Conservation (phyloP, 2,113 vertebrate genomes). For the Paracanthobrama guichenoti region DNA sequence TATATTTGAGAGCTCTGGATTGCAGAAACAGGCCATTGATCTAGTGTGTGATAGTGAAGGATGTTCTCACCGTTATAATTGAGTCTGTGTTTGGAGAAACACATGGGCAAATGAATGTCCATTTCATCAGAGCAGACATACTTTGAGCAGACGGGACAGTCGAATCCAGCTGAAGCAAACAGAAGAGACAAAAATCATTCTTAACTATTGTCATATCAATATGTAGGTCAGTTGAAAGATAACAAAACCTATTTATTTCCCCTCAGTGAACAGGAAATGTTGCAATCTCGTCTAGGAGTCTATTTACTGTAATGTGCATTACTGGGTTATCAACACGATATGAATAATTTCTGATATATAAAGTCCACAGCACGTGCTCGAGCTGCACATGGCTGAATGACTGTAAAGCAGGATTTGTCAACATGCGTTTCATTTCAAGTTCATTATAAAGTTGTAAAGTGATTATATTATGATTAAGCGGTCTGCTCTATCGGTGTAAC, state of each 20-base stretch:
- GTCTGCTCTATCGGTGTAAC: background rate
- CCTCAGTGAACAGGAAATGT: background rate
- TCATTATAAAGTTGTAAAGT: background rate
- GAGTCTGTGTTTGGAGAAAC: slow-evolving; percentile 94
- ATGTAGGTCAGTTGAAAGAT: background rate
- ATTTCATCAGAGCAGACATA: slow-evolving; percentile 93
- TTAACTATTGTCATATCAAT: background rate
- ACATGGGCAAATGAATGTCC: slow-evolving; percentile 95
- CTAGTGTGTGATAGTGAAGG: background rate
- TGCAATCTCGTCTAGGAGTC: background rate
- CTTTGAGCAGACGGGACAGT: slow-evolving; percentile 96
- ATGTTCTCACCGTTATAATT: slow-evolving; percentile 93
- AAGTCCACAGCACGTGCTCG: background rate
- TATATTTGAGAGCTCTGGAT: background rate
- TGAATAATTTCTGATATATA: background rate
- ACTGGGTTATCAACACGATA: background rate
- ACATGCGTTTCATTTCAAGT: background rate
- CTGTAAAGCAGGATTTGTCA: background rate
- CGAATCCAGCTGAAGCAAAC: slow-evolving; percentile 80
- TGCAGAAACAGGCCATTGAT: background rate
- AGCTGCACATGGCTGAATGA: background rate
- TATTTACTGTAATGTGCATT: background rate
- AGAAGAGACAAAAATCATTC: background rate
- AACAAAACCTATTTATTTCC: background rate
- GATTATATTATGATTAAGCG: background rate